Evolutionary conservation across 2,888 invertebrate species (phyloP), one percentile per base, ranked within the genome.

Genomic region (Andrena chrysosceles): DNA sequence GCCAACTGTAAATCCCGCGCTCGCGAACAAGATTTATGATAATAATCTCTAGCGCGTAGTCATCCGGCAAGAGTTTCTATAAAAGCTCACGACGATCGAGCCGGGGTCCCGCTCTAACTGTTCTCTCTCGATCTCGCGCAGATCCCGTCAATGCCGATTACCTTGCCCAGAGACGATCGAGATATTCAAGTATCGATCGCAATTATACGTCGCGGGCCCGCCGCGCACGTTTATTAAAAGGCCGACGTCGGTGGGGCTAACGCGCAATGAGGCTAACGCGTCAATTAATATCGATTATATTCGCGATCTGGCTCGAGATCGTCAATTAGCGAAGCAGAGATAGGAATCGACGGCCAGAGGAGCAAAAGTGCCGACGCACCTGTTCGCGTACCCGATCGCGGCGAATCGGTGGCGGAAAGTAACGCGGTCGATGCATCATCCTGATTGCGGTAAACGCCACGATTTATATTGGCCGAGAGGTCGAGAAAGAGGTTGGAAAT

Each of bases 251-350:
- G 20, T 29, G 49, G 31, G 35, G 29, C 13, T 29, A 59, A 52
- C 60, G 54, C 60, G 84, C 79, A 71, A 88, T 80, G 69, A 85
- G 86, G 86, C 78, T 84, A 89, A 89, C 89, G 81, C 85, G 90
- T 89, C 90, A 84, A 90, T 89, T 89, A 90, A 87, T 89, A 87
- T 84, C 87, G 84, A 86, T 87, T 81, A 81, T 85, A 83, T 76
- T 75, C 81, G 76, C 73, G 81, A 79, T 81, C 83, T 77, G 56
- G 70, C 33, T 49, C 23, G 52, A 49, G 84, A 83, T 89, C 74
- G 87, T 74, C 87, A 85, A 88, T 89, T 89, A 88, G 74, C 76
- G 75, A 16, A 33, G 48, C 76, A 35, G 23, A 35, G 83, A 85
- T 87, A 86, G 81, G 56, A 85, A 87, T 86, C 86, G 83, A 48